These are phyloP conservation scores for Actinia equina DNA, from an alignment of 64 coral and sea anemone species.

Conservation along the genomic window DNA sequence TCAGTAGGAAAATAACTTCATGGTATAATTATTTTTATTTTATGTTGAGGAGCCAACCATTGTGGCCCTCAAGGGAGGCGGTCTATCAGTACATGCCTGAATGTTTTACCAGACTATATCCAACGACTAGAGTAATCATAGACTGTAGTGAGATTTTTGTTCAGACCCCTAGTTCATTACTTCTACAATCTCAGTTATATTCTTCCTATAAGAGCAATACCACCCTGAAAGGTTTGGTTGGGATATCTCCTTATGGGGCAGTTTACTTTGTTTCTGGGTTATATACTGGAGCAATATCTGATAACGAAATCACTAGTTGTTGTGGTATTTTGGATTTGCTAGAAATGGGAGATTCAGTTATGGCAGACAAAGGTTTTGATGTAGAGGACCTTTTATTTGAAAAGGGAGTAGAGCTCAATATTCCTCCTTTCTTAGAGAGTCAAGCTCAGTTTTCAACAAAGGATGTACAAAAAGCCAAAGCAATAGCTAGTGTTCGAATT, in stretches of 20 bases:
- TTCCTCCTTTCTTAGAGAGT: no score
- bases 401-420: no score
- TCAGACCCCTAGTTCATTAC: slow-evolving; percentile 42
- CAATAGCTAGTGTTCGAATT: slow-evolving; percentile 45
- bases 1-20: slow-evolving; percentile 49
- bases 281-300: no score
- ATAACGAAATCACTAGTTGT: no score
- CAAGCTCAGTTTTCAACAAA: no score
- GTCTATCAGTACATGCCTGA: slow-evolving; percentile 47
- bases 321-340: no score
- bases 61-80: slow-evolving; percentile 47
- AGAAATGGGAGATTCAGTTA: no score
- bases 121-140: slow-evolving; percentile 47
- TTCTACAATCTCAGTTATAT: slow-evolving; percentile 53
- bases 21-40: slow-evolving; percentile 62
- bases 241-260: no score
- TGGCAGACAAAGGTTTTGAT: no score
- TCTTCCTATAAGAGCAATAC: slow-evolving; percentile 45
- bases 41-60: slow-evolving; percentile 38
- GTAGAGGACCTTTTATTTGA: no score
- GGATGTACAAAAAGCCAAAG: slow-evolving; percentile 39
- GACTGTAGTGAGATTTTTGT: slow-evolving; percentile 67
- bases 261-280: no score
- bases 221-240: no score
- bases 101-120: slow-evolving; percentile 33